Conservation (phyloP, 2,888 invertebrate genomes). For the Deilephila elpenor region DNA sequence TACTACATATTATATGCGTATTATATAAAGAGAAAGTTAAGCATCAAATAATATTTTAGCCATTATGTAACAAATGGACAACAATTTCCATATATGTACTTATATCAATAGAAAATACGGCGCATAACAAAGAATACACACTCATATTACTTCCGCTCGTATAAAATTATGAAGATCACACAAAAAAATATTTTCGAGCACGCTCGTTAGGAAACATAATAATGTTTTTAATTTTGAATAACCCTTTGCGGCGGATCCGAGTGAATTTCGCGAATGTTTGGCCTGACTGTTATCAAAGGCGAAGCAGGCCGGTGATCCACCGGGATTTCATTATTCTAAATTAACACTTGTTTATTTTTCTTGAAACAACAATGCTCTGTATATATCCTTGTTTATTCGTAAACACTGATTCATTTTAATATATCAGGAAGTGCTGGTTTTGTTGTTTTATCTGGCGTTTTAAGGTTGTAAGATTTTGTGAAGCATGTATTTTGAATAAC, state of each 20-base stretch:
- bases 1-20: too few species aligned
- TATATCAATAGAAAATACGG: too few species aligned
- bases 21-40: too few species aligned
- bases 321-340: conserved; percentile 60
- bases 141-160: neutral
- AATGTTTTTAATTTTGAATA: conserved; percentile 63
- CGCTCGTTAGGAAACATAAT: conserved; percentile 56
- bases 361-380: conserved; percentile 13
- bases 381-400: conserved; percentile 13
- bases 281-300: conserved; percentile 62
- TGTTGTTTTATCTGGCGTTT: neutral
- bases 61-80: too few species aligned
- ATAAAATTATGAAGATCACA: neutral
- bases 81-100: too few species aligned
- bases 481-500: neutral
- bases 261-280: conserved; percentile 56
- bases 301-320: conserved; percentile 60
- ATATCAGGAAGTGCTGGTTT: neutral
- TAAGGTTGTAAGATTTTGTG: neutral
- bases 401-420: neutral
- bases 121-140: neutral
- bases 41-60: neutral
- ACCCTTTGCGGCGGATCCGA: conserved; percentile 53
- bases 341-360: conserved; percentile 58
- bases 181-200: conserved; percentile 43